A percentile compares a stretch with the other conserved stretches of the same genome.
Evolutionary conservation across 2,888 invertebrate genomes (phyloP).

Genomic region (Xestia rhomboidea): DNA sequence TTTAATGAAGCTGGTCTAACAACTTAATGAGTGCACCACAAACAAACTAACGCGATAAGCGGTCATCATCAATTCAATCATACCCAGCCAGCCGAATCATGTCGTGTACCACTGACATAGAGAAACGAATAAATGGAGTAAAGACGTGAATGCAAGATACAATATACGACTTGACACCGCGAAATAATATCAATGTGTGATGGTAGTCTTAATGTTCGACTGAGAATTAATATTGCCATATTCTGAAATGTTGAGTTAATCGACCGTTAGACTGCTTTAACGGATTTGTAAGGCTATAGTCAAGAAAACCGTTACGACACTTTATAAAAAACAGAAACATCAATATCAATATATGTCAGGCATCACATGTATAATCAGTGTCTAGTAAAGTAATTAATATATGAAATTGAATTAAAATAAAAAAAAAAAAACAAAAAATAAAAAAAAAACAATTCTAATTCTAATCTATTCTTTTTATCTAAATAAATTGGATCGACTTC

Average conservation of each 20-base stretch:
- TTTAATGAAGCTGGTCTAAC: slow-evolving; percentile 23
- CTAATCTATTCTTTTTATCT: too few relatives aligned
- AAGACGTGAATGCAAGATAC: background rate
- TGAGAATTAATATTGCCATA: background rate
- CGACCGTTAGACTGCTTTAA: background rate
- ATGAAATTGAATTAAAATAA: too few relatives aligned
- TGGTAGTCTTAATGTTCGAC: background rate
- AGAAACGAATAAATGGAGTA: background rate
- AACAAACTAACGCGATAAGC: slow-evolving; percentile 54
- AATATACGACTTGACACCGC: background rate
- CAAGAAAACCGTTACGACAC: background rate
- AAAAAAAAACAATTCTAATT: too few relatives aligned
- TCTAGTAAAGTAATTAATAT: too few relatives aligned
- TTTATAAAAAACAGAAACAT: too few relatives aligned
- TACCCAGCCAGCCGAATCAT: slow-evolving; percentile 36
- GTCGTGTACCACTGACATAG: background rate
- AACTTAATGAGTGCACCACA: slow-evolving; percentile 32
- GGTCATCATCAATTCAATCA: slow-evolving; percentile 54
- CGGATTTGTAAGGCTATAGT: background rate
- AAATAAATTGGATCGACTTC: too few relatives aligned
- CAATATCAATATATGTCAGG: too few relatives aligned
- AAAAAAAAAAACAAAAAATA: too few relatives aligned
- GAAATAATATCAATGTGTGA: background rate
- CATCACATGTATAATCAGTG: too few relatives aligned
- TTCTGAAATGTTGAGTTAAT: background rate